These are phyloP conservation scores for Orchestes rusci DNA, from an alignment of 2,888 invertebrate genomes.

Conservation along the genomic window DNA sequence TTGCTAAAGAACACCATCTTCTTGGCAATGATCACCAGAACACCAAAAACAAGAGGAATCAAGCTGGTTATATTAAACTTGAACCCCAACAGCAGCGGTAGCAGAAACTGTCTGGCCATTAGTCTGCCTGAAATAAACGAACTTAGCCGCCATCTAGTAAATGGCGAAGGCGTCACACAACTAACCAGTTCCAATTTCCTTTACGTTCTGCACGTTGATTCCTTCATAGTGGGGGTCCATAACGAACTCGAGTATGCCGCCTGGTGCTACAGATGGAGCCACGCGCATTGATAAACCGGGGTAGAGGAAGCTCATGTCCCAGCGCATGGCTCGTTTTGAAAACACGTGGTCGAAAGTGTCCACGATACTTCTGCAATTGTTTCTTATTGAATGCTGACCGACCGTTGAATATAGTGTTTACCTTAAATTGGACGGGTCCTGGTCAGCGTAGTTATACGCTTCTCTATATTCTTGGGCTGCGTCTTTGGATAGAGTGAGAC, in stretches of 20 bases:
- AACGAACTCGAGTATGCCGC: constrained; percentile 68
- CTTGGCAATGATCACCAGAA: constrained; percentile 64
- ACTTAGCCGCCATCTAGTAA: no score
- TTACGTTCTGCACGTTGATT: constrained; percentile 47
- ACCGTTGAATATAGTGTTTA: constrained; percentile 41
- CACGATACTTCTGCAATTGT: constrained; percentile 50
- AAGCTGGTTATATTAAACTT: constrained; percentile 73
- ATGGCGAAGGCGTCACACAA: not conserved
- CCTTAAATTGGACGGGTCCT: constrained; percentile 68
- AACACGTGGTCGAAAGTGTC: constrained; percentile 63
- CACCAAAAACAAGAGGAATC: constrained; percentile 64
- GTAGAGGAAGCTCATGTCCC: constrained; percentile 66
- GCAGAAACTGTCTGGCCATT: constrained; percentile 62
- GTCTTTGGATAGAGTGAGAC: constrained; percentile 57
- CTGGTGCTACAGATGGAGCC: constrained; percentile 61
- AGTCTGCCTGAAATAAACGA: constrained; percentile 56
- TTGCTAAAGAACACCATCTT: constrained; percentile 72
- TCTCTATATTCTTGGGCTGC: constrained; percentile 53
- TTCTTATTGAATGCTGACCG: no score
- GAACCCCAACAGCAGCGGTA: constrained; percentile 71
- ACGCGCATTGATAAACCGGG: constrained; percentile 70
- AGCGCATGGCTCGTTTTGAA: constrained; percentile 63
- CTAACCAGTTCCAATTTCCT: constrained; percentile 58
- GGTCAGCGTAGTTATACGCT: constrained; percentile 59
- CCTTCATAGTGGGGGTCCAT: constrained; percentile 55